Base-by-base conservation (phyloP, 2,113 vertebrate species). In the Mastomys coucha region DNA sequence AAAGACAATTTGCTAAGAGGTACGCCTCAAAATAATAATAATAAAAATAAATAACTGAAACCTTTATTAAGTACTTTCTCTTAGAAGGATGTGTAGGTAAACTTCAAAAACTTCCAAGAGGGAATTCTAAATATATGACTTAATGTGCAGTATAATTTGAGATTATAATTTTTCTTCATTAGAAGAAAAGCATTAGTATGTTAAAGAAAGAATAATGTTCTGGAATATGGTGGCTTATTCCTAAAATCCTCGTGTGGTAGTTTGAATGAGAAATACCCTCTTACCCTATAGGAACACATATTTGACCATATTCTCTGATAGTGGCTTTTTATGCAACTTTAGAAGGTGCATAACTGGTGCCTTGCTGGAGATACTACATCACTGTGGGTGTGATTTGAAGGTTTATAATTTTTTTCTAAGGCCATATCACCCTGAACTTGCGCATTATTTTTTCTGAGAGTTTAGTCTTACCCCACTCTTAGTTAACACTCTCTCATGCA, bases 1-100 rank as follows among this genome's bases (percentile, higher is more conserved):
- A n/a, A 67, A 77, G 96, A 89, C 90, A 92, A n/a, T 89, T 97
- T 92, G 17, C n/a, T 87, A 33, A 88, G 22, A 92, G 33, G 45
- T 58, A 7, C 20, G 81, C 26, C 63, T 26, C 67, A 92, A 51
- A 2, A 17, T 11, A 31, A 60, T n/a, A 72, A 72, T 72, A n/a
- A 72, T 28, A 65, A 65, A 63, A 65, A 65, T 65, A 65, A 82
- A 88, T 56, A 12, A 11, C 24, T 75, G 91, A 77, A 60, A 16
- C 56, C n/a, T 67, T 2, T 42, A 53, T 63, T 53, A 70, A 93
- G 53, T 93, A 13, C 86, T 92, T 85, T 82, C 53, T 28, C 45
- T 81, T 93, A 19, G 26, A 70, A 86, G 90, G 94, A 72, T 84
- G 26, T 89, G 9, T 65, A 85, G 39, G 80, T 67, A 77, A 42